Evolutionary conservation across 1,140 invertebrate genomes (phyloP).

Genomic region (silkworm (Bombyx mori)): DNA sequence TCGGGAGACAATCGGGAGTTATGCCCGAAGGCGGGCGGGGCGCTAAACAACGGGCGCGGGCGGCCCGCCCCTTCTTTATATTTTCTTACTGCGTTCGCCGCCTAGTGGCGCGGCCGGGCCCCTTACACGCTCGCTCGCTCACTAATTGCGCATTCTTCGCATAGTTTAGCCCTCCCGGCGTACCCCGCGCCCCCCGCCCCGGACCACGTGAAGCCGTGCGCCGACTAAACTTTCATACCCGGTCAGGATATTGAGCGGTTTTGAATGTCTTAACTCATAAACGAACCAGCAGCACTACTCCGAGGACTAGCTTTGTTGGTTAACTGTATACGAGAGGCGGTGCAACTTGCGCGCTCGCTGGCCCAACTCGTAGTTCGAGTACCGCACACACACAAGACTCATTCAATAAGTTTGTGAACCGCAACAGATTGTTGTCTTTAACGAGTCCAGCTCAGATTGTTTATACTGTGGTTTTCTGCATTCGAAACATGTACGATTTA

Average conservation of each 20-base stretch:
- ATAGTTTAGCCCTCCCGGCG: slow-evolving; percentile 82
- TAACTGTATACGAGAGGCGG: slow-evolving; percentile 50
- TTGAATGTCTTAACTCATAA: slow-evolving; percentile 71
- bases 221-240: slow-evolving; percentile 65
- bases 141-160: slow-evolving; percentile 93
- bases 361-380: no score
- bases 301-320: slow-evolving; percentile 43
- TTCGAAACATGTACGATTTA: no score
- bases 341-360: slow-evolving; percentile 20
- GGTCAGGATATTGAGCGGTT: slow-evolving; percentile 70
- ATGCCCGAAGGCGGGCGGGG: slow-evolving; percentile 61
- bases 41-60: slow-evolving; percentile 63
- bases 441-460: no score
- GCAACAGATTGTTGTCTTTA: no score
- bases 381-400: no score
- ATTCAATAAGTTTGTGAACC: no score
- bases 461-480: no score
- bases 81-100: slow-evolving; percentile 74
- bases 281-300: slow-evolving; percentile 45
- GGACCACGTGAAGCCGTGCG: slow-evolving; percentile 64
- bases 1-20: slow-evolving; percentile 67
- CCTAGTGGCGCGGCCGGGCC: slow-evolving; percentile 64
- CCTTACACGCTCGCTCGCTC: slow-evolving; percentile 75
- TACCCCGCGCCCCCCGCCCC: slow-evolving; percentile 55
- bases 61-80: slow-evolving; percentile 75